Evolutionary conservation across 2,797 vertebrate genomes (phyloP).

Genomic region (Rhinatrema bivittatum): DNA sequence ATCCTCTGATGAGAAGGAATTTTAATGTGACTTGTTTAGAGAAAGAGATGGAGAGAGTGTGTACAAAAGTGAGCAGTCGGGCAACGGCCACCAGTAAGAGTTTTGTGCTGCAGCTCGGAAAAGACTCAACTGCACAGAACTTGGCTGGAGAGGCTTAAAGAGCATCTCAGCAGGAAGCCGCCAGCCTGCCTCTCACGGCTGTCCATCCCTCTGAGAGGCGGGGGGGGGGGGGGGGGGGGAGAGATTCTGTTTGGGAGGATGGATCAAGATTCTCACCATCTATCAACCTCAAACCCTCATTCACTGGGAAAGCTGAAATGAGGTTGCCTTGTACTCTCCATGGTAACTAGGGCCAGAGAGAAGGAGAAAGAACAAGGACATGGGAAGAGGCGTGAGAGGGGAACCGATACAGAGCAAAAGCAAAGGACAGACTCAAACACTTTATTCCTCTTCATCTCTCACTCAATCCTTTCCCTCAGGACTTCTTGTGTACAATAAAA

Average conservation of each 20-base stretch:
- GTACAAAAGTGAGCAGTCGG: conserved; percentile 33
- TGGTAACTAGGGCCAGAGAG: conserved; percentile 47
- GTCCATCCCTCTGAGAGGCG: conserved; percentile 40
- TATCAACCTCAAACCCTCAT: conserved; percentile 56
- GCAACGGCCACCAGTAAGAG: conserved; percentile 11
- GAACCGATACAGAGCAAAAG: neutral
- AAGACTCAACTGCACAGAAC: conserved; percentile 39
- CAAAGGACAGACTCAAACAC: too few species aligned
- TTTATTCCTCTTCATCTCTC: too few species aligned
- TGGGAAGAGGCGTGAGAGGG: neutral
- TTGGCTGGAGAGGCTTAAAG: conserved; percentile 38
- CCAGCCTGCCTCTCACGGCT: conserved; percentile 46
- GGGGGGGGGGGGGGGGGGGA: conserved; percentile 45
- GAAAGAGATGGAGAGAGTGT: neutral
- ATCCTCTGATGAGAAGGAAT: too few species aligned
- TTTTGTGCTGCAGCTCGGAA: conserved; percentile 27
- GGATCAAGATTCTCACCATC: conserved; percentile 56
- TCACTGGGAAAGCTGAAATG: conserved; percentile 45
- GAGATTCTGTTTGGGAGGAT: conserved; percentile 6
- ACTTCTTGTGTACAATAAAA: too few species aligned
- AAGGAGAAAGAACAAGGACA: conserved; percentile 21
- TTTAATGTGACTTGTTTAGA: too few species aligned
- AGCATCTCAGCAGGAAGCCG: conserved; percentile 45
- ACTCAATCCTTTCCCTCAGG: too few species aligned
- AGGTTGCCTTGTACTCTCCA: conserved; percentile 48